phyloP scores from a whole-genome alignment of 2,888 invertebrate species.

The Venusia cambrica region DNA sequence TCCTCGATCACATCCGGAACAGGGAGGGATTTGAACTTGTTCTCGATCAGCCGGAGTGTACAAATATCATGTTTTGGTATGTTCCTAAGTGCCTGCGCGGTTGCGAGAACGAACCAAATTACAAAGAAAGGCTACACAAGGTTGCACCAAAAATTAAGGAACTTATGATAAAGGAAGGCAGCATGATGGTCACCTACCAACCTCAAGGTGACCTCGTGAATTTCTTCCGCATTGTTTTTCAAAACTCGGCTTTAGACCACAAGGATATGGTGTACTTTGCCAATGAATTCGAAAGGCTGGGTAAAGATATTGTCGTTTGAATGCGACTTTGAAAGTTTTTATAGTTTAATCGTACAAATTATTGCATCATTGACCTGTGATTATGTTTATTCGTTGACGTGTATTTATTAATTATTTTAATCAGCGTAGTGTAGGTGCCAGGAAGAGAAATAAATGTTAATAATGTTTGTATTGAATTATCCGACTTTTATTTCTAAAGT shows the following conservation, averaged over 20 bases:
- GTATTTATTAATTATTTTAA: constrained; percentile 26
- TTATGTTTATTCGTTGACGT: constrained; percentile 38
- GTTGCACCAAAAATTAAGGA: constrained; percentile 97
- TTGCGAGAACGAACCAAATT: constrained; percentile 76
- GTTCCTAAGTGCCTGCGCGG: constrained; percentile 87
- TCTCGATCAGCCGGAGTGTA: constrained; percentile 91
- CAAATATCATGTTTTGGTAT: constrained; percentile 98
- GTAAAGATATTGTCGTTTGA: constrained; percentile 81
- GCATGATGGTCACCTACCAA: constrained; percentile 98
- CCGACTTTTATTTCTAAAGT: constrained; percentile 8
- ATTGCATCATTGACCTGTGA: constrained; percentile 58
- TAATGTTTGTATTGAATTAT: constrained; percentile 11
- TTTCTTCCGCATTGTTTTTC: constrained; percentile 96
- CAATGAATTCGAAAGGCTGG: constrained; percentile 92
- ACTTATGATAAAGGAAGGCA: constrained; percentile 96
- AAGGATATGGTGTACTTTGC: constrained; percentile 93
- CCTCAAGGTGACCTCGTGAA: constrained; percentile 92
- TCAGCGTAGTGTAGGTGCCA: constrained; percentile 12
- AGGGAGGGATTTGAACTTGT: constrained; percentile 88
- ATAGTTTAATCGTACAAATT: constrained; percentile 36
- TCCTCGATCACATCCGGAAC: constrained; percentile 83
- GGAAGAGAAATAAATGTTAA: constrained; percentile 23
- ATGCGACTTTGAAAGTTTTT: constrained; percentile 17
- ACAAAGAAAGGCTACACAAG: constrained; percentile 84
- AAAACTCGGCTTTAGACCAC: constrained; percentile 92